These are phyloP conservation scores for Macrotrachela quadricornifera DNA, from an alignment of 1,140 invertebrate species.

Conservation along the genomic window DNA sequence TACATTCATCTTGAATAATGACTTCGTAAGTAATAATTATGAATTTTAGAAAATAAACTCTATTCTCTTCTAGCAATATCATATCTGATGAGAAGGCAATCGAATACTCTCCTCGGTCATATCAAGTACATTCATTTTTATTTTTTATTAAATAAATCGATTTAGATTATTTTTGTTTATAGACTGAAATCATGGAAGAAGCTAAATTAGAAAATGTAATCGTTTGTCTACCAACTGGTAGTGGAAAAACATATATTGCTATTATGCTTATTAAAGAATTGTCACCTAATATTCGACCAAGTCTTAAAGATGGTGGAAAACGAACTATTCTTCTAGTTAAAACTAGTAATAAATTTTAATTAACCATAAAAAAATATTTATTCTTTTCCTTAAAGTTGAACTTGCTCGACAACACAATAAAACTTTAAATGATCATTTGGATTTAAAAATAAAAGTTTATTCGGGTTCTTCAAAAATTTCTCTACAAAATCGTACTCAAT, in stretches of 20 bases:
- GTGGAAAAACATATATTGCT: slow-evolving; percentile 78
- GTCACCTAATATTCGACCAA: slow-evolving; percentile 28
- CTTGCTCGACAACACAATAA: slow-evolving; percentile 42
- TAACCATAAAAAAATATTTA: background rate
- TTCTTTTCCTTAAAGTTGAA: background rate
- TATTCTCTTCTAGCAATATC: no score
- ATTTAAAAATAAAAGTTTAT: slow-evolving; percentile 34
- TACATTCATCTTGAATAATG: no score
- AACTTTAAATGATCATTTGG: slow-evolving; percentile 41
- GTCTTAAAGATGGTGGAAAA: slow-evolving; percentile 18
- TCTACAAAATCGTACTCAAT: slow-evolving; percentile 35
- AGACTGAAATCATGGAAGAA: slow-evolving; percentile 55
- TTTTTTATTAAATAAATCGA: no score
- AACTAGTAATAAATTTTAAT: slow-evolving; percentile 39
- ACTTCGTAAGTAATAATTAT: no score
- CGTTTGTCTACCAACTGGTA: slow-evolving; percentile 64
- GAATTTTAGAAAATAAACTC: no score
- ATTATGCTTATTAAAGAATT: slow-evolving; percentile 52
- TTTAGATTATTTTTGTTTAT: background rate
- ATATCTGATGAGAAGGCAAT: no score
- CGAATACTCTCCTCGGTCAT: no score
- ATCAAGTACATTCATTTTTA: no score
- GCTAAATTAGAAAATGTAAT: slow-evolving; percentile 55
- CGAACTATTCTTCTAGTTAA: slow-evolving; percentile 29
- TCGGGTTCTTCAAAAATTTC: slow-evolving; percentile 10